Percentiles rank a stretch among this genome's conserved stretches.
These are phyloP conservation scores for Ptiloglossa arizonensis DNA, from an alignment of 1,140 invertebrate species.

Conservation along the genomic window DNA sequence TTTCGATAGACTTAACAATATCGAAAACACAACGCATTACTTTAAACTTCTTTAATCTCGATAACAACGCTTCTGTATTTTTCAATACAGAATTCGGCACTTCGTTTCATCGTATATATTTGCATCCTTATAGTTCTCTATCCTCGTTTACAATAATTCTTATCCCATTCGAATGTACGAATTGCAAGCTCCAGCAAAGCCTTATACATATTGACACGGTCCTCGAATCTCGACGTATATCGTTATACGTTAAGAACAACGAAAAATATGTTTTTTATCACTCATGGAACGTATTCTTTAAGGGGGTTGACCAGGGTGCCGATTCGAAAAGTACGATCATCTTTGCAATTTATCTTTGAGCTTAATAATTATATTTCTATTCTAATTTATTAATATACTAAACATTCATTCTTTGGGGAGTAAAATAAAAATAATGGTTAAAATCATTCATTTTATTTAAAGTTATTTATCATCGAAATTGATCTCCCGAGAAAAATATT, in stretches of 20 bases:
- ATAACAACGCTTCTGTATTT: constrained; percentile 32
- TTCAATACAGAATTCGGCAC: constrained; percentile 45
- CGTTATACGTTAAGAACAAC: constrained; percentile 28
- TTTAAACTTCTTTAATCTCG: constrained; percentile 39
- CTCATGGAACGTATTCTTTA: constrained; percentile 31
- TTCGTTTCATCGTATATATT: constrained; percentile 18
- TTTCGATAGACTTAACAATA: constrained; percentile 38
- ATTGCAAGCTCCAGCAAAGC: constrained; percentile 28
- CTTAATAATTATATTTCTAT: no score
- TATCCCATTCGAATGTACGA: constrained; percentile 21
- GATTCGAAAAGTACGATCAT: no score
- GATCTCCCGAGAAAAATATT: no score
- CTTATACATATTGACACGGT: constrained; percentile 8
- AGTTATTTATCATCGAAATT: no score
- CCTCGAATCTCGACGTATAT: constrained; percentile 28
- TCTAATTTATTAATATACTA: no score
- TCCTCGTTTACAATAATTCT: not conserved
- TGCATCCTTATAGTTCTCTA: not conserved
- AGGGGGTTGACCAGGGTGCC: no score
- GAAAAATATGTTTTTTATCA: constrained; percentile 37
- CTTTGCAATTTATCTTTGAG: no score
- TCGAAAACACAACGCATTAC: constrained; percentile 28
- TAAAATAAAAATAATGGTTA: no score
- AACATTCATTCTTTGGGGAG: no score
- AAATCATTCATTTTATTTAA: no score